Base-by-base conservation (phyloP, 2,888 invertebrate species). In the Andrena praecox region DNA sequence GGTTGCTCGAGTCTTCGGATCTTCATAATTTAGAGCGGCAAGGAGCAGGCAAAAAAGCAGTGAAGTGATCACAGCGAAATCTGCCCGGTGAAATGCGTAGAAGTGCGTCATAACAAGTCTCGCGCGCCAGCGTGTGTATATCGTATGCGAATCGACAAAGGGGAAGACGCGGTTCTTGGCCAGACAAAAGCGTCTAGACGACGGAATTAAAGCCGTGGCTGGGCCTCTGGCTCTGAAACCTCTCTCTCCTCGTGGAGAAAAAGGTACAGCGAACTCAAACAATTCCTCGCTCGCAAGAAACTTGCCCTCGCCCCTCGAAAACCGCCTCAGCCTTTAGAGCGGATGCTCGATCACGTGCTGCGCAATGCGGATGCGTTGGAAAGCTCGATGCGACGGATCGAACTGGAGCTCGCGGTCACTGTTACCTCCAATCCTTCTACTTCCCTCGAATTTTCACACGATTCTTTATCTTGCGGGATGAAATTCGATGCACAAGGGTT, bases 171-270 rank as follows among this genome's bases (percentile, higher is more conserved):
- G 78, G 82, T 82, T 78, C 84, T 82, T 79, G 78, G 64, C 69
- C 84, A 62, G 82, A 82, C 82, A 84, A 84, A 84, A 82, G 82
- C 84, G 84, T 84, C 84, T 84, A 77, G 84, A 84, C 84, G 82
- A 63, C 79, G 70, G 69, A 77, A 81, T 81, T 81, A 77, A 77
- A 81, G 81, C 76, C 27, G 63, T 72, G 72, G 81, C 76, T 33
- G 68, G 77, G 81, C 72, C 66, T 76, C 76, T 64, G 66, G 48
- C 70, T 78, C 56, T 56, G 56, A 59, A 50, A 56, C 68, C 68
- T 29, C 72, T 54, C 50, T 50, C 64, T 79, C 12, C 6, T 77
- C 62, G 7, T 1, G 50, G 64, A 29, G 59, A 48, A 73, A 69
- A 73, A 78, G 72, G 77, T 67, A 63, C 24, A 63, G 52, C 76